These are phyloP conservation scores for Falco punctatus DNA, from an alignment of 2,113 vertebrate species.

Conservation along the genomic window DNA sequence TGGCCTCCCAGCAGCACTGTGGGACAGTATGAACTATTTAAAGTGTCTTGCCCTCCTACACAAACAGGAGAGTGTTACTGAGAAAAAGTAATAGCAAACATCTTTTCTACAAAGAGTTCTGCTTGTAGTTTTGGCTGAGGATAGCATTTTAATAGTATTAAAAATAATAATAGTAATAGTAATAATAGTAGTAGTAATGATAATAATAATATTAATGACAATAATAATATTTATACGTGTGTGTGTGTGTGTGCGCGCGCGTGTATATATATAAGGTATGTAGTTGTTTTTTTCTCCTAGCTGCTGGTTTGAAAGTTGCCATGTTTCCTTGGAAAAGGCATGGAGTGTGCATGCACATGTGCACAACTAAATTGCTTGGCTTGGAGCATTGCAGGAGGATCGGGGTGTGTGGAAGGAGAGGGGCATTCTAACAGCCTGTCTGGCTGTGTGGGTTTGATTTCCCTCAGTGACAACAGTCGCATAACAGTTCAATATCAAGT, in stretches of 20 bases:
- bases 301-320: background rate
- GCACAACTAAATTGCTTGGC: background rate
- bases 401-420: background rate
- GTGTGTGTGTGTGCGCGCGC: too few species aligned
- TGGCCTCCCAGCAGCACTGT: background rate
- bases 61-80: background rate
- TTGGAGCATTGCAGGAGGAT: background rate
- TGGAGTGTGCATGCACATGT: fast-evolving
- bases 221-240: too few species aligned
- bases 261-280: too few species aligned
- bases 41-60: background rate
- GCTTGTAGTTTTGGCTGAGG: background rate
- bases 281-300: background rate
- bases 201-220: too few species aligned
- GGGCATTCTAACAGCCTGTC: background rate
- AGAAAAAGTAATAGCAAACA: background rate
- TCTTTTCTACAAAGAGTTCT: background rate
- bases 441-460: background rate
- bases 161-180: too few species aligned
- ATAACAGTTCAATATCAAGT: background rate
- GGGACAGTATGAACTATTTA: background rate
- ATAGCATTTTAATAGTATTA: background rate
- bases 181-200: too few species aligned
- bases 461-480: background rate
- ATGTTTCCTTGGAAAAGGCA: background rate